phyloP scores from a whole-genome alignment of 2,797 vertebrate species.

The Acanthurus leucopareius region DNA sequence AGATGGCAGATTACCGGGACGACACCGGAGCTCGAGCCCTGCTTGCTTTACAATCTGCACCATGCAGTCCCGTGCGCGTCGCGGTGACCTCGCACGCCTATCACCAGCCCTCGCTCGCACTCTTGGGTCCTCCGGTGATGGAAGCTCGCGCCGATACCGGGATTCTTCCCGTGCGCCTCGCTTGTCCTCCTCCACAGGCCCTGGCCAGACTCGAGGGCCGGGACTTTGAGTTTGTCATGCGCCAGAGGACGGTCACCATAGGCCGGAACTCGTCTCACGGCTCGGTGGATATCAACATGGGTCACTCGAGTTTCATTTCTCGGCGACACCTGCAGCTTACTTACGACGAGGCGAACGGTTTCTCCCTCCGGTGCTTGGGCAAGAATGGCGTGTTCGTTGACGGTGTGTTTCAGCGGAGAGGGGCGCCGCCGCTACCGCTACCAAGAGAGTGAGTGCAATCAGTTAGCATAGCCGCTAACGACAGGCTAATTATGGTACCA shows the following conservation, averaged over 20 bases:
- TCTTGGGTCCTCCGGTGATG: conserved; percentile 69
- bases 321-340: conserved; percentile 94
- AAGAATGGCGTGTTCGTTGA: conserved; percentile 99
- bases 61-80: conserved; percentile 90
- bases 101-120: conserved; percentile 75
- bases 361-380: conserved; percentile 95
- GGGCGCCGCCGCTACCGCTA: conserved; percentile 92
- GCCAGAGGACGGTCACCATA: conserved; percentile 94
- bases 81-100: conserved; percentile 82
- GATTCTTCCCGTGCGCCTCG: conserved; percentile 68
- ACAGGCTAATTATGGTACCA: conserved; percentile 21
- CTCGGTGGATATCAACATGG: conserved; percentile 98
- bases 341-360: conserved; percentile 90
- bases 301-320: conserved; percentile 97
- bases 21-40: conserved; percentile 93
- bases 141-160: conserved; percentile 64
- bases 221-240: conserved; percentile 98
- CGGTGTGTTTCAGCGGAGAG: conserved; percentile 96
- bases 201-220: conserved; percentile 95
- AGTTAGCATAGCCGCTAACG: conserved; percentile 47
- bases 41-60: conserved; percentile 92
- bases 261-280: conserved; percentile 98
- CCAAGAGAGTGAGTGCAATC: conserved; percentile 92
- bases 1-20: conserved; percentile 96
- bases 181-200: conserved; percentile 76